Evolutionary conservation across 2,797 vertebrate species (phyloP), one percentile per base, ranked within the genome.

Genomic region (Epinephelus coioides): DNA sequence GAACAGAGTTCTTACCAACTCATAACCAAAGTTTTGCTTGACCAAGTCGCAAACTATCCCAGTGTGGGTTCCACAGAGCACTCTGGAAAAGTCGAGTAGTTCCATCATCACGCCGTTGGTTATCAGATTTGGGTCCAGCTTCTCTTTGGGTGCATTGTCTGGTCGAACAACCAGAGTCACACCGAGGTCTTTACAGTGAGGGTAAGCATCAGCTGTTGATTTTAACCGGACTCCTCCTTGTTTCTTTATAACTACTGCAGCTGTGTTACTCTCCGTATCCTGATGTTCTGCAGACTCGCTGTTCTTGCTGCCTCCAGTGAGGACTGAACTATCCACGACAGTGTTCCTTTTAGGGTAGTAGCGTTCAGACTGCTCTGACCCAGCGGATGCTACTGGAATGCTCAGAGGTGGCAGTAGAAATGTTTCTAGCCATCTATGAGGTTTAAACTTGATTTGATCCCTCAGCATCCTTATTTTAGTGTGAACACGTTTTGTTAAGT

Each of bases 81-180:
- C 15, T 44, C n/a, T 56, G 54, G 73, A 73, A 30, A 89, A 91
- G n/a, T 81, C n/a, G 0, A 88, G 68, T 60, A 91, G 18, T 38
- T 89, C 86, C 4, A 87, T 11, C 57, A 89, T 57, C 54, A 78
- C 75, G 0, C 70, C 70, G 0, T 21, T 79, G 50, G 69, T 89
- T 1, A 88, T 2, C 12, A 73, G 70, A 7, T 9, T 15, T 0
- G 43, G 46, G 15, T 70, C 34, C 1, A 91, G 64, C 15, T 88
- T 89, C 27, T 69, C 64, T 62, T 18, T 40, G 38, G 65, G 55
- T 14, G 23, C 12, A 8, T 40, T 40, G 9, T 38, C 21, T 0
- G 17, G 30, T 30, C 15, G 34, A 9, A 88, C 2, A 4, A 44
- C 9, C 0, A 87, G 44, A 15, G 62, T 51, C 7, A 88, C 67